phyloP scores from a whole-genome alignment of 2,888 invertebrate species.

The Morpho helenor region DNA sequence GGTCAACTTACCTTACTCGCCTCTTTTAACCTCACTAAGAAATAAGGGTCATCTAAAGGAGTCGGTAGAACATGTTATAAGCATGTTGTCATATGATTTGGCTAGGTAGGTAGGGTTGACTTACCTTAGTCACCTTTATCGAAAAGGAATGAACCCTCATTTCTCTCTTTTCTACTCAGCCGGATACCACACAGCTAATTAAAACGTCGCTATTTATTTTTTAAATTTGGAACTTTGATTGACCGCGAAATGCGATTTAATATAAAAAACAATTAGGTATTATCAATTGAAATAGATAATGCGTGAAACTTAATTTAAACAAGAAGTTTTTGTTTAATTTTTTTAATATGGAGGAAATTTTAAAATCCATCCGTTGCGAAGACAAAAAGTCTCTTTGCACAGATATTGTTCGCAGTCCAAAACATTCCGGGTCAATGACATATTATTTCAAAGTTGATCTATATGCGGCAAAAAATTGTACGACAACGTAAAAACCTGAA shows the following conservation, averaged over 20 bases:
- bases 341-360: too few species aligned
- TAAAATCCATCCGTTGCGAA: slow-evolving; percentile 1
- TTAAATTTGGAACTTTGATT: not conserved
- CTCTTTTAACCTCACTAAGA: too few species aligned
- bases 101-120: too few species aligned
- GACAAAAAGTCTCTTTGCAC: slow-evolving; percentile 3
- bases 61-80: too few species aligned
- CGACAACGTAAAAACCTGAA: slow-evolving; percentile 48
- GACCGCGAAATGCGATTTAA: not conserved
- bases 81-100: too few species aligned
- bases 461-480: slow-evolving; percentile 69
- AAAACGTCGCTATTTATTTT: too few species aligned
- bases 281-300: not conserved
- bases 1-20: too few species aligned
- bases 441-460: slow-evolving; percentile 70
- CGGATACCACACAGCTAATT: too few species aligned
- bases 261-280: not conserved
- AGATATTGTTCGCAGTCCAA: slow-evolving; percentile 6
- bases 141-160: too few species aligned
- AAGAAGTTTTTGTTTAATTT: not conserved
- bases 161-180: too few species aligned
- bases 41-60: too few species aligned
- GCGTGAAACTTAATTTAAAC: not conserved
- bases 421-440: slow-evolving; percentile 57
- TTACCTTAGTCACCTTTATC: too few species aligned